Evolutionary conservation across 2,888 invertebrate species (phyloP).

Genomic region (Lasiommata megera): DNA sequence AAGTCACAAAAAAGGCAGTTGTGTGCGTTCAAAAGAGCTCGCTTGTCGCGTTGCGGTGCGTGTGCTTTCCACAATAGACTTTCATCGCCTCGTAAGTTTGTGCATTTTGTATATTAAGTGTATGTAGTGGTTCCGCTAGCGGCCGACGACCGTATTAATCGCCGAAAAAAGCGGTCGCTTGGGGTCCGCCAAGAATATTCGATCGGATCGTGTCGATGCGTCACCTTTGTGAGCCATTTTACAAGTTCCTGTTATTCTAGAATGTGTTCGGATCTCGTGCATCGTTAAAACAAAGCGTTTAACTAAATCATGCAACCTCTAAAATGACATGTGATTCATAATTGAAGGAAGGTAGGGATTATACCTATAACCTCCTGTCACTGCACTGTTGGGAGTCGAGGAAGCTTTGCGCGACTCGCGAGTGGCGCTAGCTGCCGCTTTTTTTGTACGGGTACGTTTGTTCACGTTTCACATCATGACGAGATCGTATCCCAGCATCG

Average conservation of each 20-base stretch:
- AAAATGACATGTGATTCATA: constrained; percentile 11
- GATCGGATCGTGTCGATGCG: constrained; percentile 79
- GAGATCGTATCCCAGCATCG: too few relatives aligned
- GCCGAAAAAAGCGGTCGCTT: constrained; percentile 27
- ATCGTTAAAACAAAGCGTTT: constrained; percentile 7
- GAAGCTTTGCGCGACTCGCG: constrained; percentile 31
- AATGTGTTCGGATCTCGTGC: constrained; percentile 34
- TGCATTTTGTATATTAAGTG: constrained; percentile 63
- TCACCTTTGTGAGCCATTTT: constrained; percentile 80
- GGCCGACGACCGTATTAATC: constrained; percentile 34
- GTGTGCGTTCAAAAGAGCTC: constrained; percentile 69
- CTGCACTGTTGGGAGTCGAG: constrained; percentile 23
- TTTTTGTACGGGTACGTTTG: constrained; percentile 8
- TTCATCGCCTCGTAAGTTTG: constrained; percentile 80
- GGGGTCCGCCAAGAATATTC: constrained; percentile 62
- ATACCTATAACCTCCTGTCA: constrained; percentile 56
- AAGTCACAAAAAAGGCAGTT: constrained; percentile 46
- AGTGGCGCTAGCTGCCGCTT: constrained; percentile 27
- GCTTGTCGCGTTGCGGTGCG: constrained; percentile 76
- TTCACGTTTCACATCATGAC: background rate
- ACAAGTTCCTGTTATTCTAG: constrained; percentile 57
- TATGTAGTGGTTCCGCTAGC: constrained; percentile 47
- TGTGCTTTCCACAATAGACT: constrained; percentile 77
- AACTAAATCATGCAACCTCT: background rate
- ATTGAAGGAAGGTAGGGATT: constrained; percentile 31